phyloP scores from a whole-genome alignment of 2,113 vertebrate species.

The Stegostoma tigrinum region DNA sequence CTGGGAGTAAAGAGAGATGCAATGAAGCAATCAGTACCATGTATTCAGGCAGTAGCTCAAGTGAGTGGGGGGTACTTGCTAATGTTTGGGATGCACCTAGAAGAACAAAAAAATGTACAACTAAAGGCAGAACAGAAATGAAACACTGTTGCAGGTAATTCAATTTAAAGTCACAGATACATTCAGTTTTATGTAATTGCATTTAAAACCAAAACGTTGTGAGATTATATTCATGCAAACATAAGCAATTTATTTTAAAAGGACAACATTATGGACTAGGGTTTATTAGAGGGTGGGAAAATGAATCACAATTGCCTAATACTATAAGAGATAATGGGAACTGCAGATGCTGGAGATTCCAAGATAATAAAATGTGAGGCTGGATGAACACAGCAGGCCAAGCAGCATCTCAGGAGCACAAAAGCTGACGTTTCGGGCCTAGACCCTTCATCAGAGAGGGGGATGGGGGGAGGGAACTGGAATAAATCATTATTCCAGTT shows the following conservation, averaged over 20 bases:
- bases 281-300: background rate
- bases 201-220: background rate
- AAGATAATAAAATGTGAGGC: no score
- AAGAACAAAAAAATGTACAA: background rate
- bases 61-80: background rate
- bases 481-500: no score
- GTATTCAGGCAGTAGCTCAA: background rate
- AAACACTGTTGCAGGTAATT: conserved; percentile 1
- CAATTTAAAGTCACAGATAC: background rate
- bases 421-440: no score
- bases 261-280: background rate
- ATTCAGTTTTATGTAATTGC: background rate
- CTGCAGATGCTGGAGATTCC: no score
- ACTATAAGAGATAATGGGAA: no score
- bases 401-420: no score
- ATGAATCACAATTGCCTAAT: background rate
- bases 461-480: no score
- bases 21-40: background rate
- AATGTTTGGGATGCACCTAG: background rate
- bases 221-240: background rate
- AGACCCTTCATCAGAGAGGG: no score
- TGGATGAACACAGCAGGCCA: no score
- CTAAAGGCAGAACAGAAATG: background rate
- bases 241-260: background rate
- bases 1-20: background rate